These are phyloP conservation scores for Acrossocheilus wenchowensis DNA, from an alignment of 2,797 vertebrate genomes.

Conservation along the genomic window DNA sequence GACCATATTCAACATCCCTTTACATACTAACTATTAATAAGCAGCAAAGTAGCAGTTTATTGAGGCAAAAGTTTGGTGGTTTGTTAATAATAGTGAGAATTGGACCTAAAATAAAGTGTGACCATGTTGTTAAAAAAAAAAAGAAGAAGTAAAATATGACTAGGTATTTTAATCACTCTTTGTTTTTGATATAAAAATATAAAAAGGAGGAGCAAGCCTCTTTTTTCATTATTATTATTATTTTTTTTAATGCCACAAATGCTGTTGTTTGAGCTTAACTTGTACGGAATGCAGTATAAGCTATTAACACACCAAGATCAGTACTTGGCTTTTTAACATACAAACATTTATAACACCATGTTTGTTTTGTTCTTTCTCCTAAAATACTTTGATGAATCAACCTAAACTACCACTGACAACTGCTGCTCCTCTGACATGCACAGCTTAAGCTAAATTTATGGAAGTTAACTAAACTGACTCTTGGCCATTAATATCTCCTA, in stretches of 20 bases:
- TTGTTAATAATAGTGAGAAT: no score
- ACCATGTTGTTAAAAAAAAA: no score
- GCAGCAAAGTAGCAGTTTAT: no score
- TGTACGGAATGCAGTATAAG: not conserved
- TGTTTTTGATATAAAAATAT: not conserved
- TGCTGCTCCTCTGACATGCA: constrained; percentile 66
- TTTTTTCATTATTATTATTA: not conserved
- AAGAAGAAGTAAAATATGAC: not conserved
- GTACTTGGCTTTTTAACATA: constrained; percentile 1
- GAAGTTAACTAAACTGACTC: constrained; percentile 68
- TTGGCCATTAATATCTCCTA: constrained; percentile 73
- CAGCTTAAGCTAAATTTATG: constrained; percentile 61
- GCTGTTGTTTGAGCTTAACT: not conserved
- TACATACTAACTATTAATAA: no score
- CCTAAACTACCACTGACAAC: constrained; percentile 26
- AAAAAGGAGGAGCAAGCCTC: not conserved
- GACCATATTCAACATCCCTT: no score
- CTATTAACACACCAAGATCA: not conserved
- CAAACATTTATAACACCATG: not conserved
- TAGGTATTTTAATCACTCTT: not conserved
- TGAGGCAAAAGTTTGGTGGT: no score
- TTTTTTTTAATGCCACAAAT: not conserved
- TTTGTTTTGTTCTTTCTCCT: not conserved
- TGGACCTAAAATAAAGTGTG: no score
- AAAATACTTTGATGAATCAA: constrained; percentile 22